Base-by-base conservation (phyloP, 2,113 vertebrate species). In the Percina caprodes region DNA sequence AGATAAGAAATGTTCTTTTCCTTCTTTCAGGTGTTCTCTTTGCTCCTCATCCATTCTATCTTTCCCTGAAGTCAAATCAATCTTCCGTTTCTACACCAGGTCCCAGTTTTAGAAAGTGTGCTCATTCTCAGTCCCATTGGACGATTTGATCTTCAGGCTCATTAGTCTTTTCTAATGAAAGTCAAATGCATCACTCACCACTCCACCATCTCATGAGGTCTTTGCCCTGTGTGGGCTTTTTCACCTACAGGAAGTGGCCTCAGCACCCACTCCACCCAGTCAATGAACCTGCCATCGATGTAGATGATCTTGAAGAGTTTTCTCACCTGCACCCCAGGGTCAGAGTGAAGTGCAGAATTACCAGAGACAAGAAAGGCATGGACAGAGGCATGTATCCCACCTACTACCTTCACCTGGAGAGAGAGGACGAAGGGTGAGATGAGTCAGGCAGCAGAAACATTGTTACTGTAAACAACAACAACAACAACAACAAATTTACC, bases 321-420 rank as follows among this genome's bases (percentile, higher is more conserved):
- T 96, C 95, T 0, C 83, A 79, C 98, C 98, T 0, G 97, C 98
- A 16, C 97, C 97, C 0, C 98, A 99, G 93, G 0, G 94, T 96
- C 87, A 96, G 98, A 59, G 95, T 99, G 83, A 99, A 99, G 91
- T 99, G 98, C 94, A 95, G 98, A 89, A 99, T 99, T 94, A 98
- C 98, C 6, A 93, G 98, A 87, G 98, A 99, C 92, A 99, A 99
- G 94, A 99, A 99, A 87, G 98, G 98, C 82, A 99, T 99, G 98
- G 98, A 99, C 94, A 94, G 98, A 89, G 98, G 98, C 89, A 99
- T 99, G 96, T 99, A 99, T 89, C 98, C 98, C 76, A 99, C 98
- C 79, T 99, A 99, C 94, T 99, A 99, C 90, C 97, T 99, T 93
- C 98, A 99, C 86, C 92, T 99, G 92, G 98, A 99, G 95, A 96